These are phyloP conservation scores for Pseudotriccus pelzelni DNA, from an alignment of 2,797 vertebrate species.

Conservation along the genomic window DNA sequence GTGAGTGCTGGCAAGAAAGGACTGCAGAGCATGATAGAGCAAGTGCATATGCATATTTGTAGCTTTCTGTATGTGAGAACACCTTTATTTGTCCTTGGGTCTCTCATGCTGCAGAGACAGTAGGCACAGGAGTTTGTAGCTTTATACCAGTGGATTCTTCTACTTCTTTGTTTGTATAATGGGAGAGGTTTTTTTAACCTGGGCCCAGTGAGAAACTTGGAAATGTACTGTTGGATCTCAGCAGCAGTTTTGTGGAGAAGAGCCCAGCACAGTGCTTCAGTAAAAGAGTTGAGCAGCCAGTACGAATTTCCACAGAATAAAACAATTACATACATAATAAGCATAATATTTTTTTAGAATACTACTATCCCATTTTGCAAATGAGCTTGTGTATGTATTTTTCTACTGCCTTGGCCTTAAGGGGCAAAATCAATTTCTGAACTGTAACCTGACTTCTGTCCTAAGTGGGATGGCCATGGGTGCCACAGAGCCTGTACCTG, in stretches of 20 bases:
- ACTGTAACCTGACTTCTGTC: neutral
- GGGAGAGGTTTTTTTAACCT: neutral
- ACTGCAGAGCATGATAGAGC: neutral
- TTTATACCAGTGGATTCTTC: neutral
- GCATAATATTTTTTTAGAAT: neutral
- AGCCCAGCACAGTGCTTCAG: neutral
- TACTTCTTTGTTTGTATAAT: neutral
- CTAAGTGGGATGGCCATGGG: too few relatives aligned
- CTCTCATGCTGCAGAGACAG: neutral
- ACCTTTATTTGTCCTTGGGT: neutral
- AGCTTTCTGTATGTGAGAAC: neutral
- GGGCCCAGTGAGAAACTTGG: neutral
- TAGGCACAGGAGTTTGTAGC: neutral
- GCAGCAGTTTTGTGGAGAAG: neutral
- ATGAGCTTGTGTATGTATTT: neutral
- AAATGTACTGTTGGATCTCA: neutral
- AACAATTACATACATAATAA: neutral
- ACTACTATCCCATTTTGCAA: neutral
- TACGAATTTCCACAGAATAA: neutral
- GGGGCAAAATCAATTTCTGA: neutral
- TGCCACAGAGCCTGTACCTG: neutral
- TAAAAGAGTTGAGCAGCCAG: neutral
- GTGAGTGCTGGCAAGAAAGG: neutral
- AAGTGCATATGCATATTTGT: rapidly evolving
- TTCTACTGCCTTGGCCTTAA: neutral